Base-by-base conservation (phyloP, 2,113 vertebrate species). In the Dolichotis patagonum region DNA sequence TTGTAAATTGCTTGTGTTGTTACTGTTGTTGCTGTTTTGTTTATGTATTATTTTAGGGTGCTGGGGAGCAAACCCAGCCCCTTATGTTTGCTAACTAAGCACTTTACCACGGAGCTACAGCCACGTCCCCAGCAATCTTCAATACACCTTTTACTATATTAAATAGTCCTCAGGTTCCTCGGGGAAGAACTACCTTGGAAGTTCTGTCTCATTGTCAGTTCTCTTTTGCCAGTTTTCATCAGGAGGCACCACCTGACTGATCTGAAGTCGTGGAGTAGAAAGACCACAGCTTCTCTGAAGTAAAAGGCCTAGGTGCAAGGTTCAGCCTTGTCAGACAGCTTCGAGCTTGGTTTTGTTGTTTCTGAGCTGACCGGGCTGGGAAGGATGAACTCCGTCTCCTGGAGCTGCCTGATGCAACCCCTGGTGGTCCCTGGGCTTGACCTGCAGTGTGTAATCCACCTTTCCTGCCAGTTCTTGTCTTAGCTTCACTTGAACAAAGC, bases 1-100 rank as follows among this genome's bases (percentile, higher is more conserved):
- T 82, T 63, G 20, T 90, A 84, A 96, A 67, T 56, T 93, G 41
- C 60, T 49, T 46, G 1, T 89, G 88, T 95, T 91, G 58, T 75
- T 94, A 28, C 4, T 78, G 28, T 78, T 52, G 28, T 80, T 43
- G 9, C 10, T 12, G 19, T 83, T 93, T 95, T 91, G 41, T 62
- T 95, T 58, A 63, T 88, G 75, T 46, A 84, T 1, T 67, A n/a
- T 67, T 78, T 88, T 85, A 13, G 46, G 41, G 12, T 86, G 19
- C 20, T 86, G 20, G 41, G 28, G 60, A 85, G 11, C 13, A 26
- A 54, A 67, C 6, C 60, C 46, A 71, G 43, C 46, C 14, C 22
- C 52, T 26, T 54, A 24, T 43, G 73, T 75, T 75, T 46, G 24
- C 73, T 75, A 75, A 75, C 43, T 11, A 43, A 86, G 43, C 56